Base-by-base conservation (phyloP, 2,113 vertebrate species). In the Synodontis membranacea region DNA sequence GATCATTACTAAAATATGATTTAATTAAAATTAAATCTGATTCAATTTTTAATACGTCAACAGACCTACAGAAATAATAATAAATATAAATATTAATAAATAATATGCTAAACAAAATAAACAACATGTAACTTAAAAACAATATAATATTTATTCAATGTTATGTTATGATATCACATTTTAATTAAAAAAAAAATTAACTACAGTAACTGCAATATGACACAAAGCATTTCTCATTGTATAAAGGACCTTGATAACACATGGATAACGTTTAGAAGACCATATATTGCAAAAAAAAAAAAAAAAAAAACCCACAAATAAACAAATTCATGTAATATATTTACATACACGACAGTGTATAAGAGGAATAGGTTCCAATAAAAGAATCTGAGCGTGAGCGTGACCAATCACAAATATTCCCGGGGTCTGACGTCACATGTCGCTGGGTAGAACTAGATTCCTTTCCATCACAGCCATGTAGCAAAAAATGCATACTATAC, bases 371-470 rank as follows among this genome's bases (percentile, higher is more conserved):
- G 17, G 0, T 64, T 64, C 2, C 37, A 68, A 37, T 37, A 37
- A 68, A 68, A 68, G 0, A 37, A n/a, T n/a, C n/a, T n/a, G n/a
- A n/a, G n/a, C n/a, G n/a, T n/a, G n/a, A n/a, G n/a, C 19, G 48
- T 54, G 31, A 21, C 81, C 84, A 88, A 89, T 84, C 84, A 58
- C 0, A 58, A 66, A 34, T 54, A 3, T 5, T 1, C 21, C 15
- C 1, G 0, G 23, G 5, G 2, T 19, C 2, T 89, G 84, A 89
- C 84, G 89, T 84, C 89, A 88, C 80, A 1, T 0, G 68, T 86
- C 28, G 14, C 75, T 25, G 31, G 86, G 84, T 19, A 88, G 82
- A 81, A n/a, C 15, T 68, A 34, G 8, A 42, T 68, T 68, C 19
- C 48, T 37, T 42, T 56, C 62, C 4, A 15, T 15, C 10, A 39